Evolutionary conservation across 2,888 invertebrate species (phyloP), one percentile per base, ranked within the genome.

Genomic region (Rhagonycha fulva): DNA sequence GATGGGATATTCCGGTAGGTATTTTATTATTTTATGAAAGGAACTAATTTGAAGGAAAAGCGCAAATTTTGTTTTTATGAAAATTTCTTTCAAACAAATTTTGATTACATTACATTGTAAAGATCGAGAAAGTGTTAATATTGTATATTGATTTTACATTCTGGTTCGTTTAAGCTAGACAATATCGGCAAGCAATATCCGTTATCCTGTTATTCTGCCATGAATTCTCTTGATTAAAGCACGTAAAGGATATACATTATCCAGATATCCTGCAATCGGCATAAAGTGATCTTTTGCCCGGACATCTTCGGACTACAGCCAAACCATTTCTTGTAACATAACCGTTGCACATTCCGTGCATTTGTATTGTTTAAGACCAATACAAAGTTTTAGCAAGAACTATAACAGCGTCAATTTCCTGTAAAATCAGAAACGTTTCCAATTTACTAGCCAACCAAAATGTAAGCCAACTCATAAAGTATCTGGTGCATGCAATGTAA

Each of bases 181-280:
- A 84, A 84, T 84, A 85, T 84, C 82, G 83, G 83, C 81, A 82
- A 83, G 84, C 83, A 84, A 85, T 84, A 85, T 85, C 83, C 84
- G 82, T 79, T 78, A 77, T 77, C 63, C 71, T 74, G 77, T 74
- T 80, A 79, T 80, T 80, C 81, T 77, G 79, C 80, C 80, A 77
- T 81, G 80, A 82, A 81, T 82, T 83, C 81, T 75, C 82, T 84
- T 86, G 85, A 86, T 86, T 86, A 85, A 85, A 85, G 85, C 85
- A 86, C 86, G 86, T 86, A 85, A 84, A 78, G 83, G 84, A 83
- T 84, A 84, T 85, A 85, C 83, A 83, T 85, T 84, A 83, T 72
- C 76, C 69, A 78, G 78, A 82, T 79, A 81, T 78, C 81, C 80
- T 79, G 75, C 81, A 80, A 82, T 81, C 82, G 82, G 81, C 80